phyloP scores from a whole-genome alignment of 2,113 vertebrate genomes.

The Orcinus orca region DNA sequence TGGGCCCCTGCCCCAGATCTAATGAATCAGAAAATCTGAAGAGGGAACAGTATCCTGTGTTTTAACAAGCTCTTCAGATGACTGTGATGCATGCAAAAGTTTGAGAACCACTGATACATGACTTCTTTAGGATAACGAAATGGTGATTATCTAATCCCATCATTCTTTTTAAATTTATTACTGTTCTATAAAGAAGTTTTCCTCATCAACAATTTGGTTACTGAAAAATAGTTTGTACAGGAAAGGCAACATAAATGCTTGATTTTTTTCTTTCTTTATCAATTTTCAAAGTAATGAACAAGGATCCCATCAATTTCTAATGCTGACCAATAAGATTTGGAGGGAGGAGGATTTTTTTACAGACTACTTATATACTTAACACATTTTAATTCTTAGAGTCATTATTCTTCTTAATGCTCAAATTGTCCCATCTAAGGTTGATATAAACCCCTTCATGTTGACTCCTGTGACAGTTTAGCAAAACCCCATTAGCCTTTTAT shows the following conservation, averaged over 20 bases:
- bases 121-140: conserved; percentile 16
- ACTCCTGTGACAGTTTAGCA: neutral
- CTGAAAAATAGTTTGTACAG: neutral
- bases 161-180: neutral
- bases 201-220: neutral
- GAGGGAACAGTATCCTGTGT: neutral
- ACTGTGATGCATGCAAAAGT: neutral
- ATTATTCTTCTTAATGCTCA: neutral
- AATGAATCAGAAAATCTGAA: neutral
- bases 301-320: neutral
- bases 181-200: neutral
- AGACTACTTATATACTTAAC: neutral
- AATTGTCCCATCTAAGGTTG: neutral
- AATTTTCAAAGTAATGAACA: neutral
- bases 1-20: neutral
- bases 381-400: neutral
- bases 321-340: neutral
- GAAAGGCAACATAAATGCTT: neutral
- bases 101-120: neutral
- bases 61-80: neutral
- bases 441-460: neutral
- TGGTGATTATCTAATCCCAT: neutral
- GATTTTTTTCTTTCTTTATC: neutral
- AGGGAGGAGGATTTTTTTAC: neutral
- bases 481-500: neutral